Base-by-base conservation (phyloP, 2,113 vertebrate species). In the Drymodes brunneopygia region DNA sequence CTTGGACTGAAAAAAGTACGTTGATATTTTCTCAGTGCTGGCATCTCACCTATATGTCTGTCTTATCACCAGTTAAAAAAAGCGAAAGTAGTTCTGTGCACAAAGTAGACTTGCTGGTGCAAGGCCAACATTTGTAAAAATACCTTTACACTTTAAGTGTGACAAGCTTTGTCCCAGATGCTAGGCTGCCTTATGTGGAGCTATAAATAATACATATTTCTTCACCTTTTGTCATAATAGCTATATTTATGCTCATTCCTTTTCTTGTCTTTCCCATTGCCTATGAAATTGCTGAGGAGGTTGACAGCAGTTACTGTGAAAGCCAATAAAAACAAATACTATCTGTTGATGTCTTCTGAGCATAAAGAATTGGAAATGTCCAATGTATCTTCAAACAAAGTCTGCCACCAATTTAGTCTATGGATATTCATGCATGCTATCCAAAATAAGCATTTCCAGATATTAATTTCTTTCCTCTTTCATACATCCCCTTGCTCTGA, bases 391-490 rank as follows among this genome's bases (percentile, higher is more conserved):
- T 92, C 58, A 93, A 92, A 94, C 60, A 67, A 79, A 81, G 85
- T 69, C 92, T 89, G 82, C 74, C 74, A 80, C 88, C 71, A 77
- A 89, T 93, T 96, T 92, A 89, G 88, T 94, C 90, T 94, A 64
- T 14, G 66, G n/a, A 94, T 80, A 93, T 82, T 88, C 81, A 88
- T 42, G 79, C 62, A 53, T 50, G 44, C 42, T 80, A 62, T 95
- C 92, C 95, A 95, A 95, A 93, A 80, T 65, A 95, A 95, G 85
- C 92, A 92, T 72, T 92, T 93, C 71, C 81, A 95, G 81, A 69
- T 67, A 91, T 16, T 44, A 5, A 80, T 80, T 93, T 87, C 81
- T 92, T n/a, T 31, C 45, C 11, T 60, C 20, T 82, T 91, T 81
- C 79, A 71, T 4, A 82, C 58, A 79, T 33, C 28, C 20, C 25